Evolutionary conservation across 2,113 vertebrate genomes (phyloP).

Genomic region (Potamarius usumacintae): DNA sequence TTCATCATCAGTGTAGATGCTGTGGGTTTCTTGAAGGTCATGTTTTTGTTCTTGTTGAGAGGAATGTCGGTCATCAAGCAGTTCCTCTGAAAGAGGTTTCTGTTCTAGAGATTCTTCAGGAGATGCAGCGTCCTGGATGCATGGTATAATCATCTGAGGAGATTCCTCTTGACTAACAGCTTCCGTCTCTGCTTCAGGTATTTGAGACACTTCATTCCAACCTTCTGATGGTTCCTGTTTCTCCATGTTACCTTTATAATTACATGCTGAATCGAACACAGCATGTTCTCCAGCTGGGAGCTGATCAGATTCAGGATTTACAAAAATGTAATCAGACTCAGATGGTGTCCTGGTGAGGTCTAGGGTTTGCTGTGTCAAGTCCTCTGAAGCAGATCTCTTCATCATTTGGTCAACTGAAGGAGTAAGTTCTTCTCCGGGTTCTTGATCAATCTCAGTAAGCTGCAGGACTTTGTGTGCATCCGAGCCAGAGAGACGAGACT

Average conservation of each 20-base stretch:
- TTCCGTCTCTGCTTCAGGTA: background rate
- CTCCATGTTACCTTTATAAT: conserved; percentile 36
- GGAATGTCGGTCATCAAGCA: background rate
- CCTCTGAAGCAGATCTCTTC: background rate
- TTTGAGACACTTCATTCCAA: background rate
- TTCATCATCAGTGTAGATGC: background rate
- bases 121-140: conserved; percentile 21
- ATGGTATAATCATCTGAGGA: conserved; percentile 4
- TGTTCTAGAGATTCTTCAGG: conserved; percentile 2
- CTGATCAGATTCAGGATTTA: conserved; percentile 2
- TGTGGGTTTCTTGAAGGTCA: background rate
- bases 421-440: background rate
- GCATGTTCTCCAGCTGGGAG: background rate
- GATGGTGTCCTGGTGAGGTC: background rate
- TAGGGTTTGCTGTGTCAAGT: background rate
- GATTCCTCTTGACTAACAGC: background rate
- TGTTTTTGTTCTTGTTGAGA: background rate
- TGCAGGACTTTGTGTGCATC: background rate
- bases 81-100: background rate
- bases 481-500: background rate
- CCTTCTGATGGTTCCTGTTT: conserved; percentile 24
- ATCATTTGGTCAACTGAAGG: conserved; percentile 16
- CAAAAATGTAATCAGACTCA: conserved; percentile 29
- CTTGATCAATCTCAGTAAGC: conserved; percentile 25
- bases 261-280: background rate